Evolutionary conservation across 2,113 vertebrate genomes (phyloP).

Genomic region (Rafetus swinhoei): DNA sequence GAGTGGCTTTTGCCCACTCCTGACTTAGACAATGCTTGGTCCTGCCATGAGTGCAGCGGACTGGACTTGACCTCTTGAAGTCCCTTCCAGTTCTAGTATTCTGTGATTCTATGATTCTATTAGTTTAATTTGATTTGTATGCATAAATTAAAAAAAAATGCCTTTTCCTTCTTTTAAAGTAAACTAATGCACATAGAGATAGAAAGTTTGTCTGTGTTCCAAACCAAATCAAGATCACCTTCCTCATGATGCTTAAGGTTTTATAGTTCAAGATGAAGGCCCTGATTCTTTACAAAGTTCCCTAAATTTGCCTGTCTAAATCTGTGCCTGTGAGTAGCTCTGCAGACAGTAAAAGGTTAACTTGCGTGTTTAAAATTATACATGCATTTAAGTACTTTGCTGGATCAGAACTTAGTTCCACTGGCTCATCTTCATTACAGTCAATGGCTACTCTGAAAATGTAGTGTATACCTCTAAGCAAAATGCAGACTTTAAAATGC

Average conservation of each 20-base stretch:
- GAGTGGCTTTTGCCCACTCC: no score
- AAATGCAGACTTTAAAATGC: conserved; percentile 45
- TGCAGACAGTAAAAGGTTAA: background rate
- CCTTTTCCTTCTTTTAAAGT: conserved; percentile 45
- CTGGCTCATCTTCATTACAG: background rate
- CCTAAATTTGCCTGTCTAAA: background rate
- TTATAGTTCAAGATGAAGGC: background rate
- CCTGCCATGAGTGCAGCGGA: no score
- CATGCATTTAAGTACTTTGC: background rate
- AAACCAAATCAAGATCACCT: background rate
- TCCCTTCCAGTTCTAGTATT: no score
- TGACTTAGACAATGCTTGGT: no score
- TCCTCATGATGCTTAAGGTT: background rate
- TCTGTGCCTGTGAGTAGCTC: background rate
- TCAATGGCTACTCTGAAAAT: conserved; percentile 19
- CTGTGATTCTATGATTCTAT: background rate
- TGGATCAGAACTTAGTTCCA: background rate
- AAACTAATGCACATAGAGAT: conserved; percentile 50
- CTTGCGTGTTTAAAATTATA: background rate
- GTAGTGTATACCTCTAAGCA: conserved; percentile 20
- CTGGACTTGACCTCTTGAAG: no score
- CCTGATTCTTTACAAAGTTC: background rate
- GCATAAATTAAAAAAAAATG: conserved; percentile 61
- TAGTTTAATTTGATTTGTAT: conserved; percentile 71
- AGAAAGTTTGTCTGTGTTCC: background rate